Evolutionary conservation across 1,140 invertebrate species (phyloP).

Genomic region (Philotrypesis tridentata): DNA sequence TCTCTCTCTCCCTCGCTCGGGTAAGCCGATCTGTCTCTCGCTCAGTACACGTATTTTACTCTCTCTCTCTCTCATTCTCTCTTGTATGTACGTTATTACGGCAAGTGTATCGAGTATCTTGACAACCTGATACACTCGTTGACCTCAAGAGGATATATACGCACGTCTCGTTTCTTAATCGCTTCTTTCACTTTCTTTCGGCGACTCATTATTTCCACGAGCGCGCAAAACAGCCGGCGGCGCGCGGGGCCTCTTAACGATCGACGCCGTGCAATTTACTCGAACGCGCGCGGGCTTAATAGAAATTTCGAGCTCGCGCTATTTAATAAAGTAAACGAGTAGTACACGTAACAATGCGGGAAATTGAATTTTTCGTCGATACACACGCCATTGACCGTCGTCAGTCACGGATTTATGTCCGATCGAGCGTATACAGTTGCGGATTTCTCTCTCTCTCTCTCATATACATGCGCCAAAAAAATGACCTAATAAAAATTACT

Average conservation of each 20-base stretch:
- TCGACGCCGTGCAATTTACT: not conserved
- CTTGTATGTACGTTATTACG: not conserved
- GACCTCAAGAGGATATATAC: conserved; percentile 37
- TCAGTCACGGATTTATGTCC: too few relatives aligned
- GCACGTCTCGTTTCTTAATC: conserved; percentile 8
- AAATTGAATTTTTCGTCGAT: not conserved
- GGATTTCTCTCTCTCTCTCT: too few relatives aligned
- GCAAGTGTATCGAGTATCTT: not conserved
- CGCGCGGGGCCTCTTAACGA: not conserved
- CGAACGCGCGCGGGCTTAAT: not conserved
- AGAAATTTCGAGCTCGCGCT: not conserved
- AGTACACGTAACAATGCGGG: too few relatives aligned
- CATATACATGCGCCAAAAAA: not conserved
- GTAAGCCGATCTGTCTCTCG: not conserved
- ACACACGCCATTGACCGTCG: not conserved
- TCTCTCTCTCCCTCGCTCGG: too few relatives aligned
- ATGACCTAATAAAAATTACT: too few relatives aligned
- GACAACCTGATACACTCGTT: conserved; percentile 24
- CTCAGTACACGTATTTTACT: not conserved
- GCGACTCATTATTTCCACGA: not conserved
- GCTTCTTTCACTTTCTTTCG: not conserved
- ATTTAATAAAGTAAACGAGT: not conserved
- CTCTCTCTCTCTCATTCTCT: not conserved
- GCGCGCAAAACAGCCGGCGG: too few relatives aligned
- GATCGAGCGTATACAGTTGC: too few relatives aligned